A percentile compares a stretch with the other conserved stretches of the same genome.
Evolutionary conservation across 2,888 invertebrate species (phyloP).

Genomic region (Hoplodrina ambigua): DNA sequence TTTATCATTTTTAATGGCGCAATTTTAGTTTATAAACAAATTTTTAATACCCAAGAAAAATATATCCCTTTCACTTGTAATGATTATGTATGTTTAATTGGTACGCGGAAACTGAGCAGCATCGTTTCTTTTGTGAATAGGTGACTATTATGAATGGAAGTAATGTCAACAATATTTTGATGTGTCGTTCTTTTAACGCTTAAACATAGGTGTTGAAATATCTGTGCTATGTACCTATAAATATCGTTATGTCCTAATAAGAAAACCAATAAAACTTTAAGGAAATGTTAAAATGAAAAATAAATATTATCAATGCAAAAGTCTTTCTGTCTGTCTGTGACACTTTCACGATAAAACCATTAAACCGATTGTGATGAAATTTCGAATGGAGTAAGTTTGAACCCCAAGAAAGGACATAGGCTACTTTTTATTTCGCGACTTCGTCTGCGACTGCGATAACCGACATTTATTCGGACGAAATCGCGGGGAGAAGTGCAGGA

Average conservation of each 20-base stretch:
- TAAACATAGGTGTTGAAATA: conserved; percentile 32
- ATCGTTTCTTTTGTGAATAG: conserved; percentile 4
- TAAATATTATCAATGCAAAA: too few species aligned
- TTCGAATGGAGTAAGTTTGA: too few species aligned
- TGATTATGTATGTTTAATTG: too few species aligned
- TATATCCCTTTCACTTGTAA: too few species aligned
- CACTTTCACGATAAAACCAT: too few species aligned
- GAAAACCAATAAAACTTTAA: neutral
- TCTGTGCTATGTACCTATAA: conserved; percentile 1
- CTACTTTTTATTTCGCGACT: too few species aligned
- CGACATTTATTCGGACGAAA: too few species aligned
- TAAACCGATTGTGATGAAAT: too few species aligned
- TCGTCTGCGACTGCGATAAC: too few species aligned
- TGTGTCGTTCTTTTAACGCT: conserved; percentile 17
- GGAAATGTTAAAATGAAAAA: neutral
- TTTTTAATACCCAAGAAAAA: neutral
- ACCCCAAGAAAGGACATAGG: too few species aligned
- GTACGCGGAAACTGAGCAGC: neutral
- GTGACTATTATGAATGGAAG: conserved; percentile 11
- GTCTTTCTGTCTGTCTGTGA: too few species aligned
- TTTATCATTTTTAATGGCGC: neutral
- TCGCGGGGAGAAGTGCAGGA: too few species aligned
- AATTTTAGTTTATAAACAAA: neutral
- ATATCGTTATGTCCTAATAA: neutral
- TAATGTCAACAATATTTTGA: conserved; percentile 41